Conservation (phyloP, 2,113 vertebrate genomes). For the Tapirus terrestris region DNA sequence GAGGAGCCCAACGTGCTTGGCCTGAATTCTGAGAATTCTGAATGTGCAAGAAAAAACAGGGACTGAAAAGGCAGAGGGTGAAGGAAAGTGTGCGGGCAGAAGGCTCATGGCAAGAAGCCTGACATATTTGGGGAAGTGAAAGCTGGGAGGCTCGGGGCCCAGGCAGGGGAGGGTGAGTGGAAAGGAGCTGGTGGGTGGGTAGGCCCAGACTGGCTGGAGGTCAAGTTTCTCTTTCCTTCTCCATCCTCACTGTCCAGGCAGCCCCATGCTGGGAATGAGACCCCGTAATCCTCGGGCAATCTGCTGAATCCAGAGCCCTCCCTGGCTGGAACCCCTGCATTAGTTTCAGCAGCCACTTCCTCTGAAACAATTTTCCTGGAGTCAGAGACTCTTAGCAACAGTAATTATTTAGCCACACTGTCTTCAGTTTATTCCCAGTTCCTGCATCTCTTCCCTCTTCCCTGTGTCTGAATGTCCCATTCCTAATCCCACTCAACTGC, state of each 20-base stretch:
- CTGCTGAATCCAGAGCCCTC: too few relatives aligned
- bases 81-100: not conserved
- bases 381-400: not conserved
- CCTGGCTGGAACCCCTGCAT: rapidly evolving
- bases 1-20: not conserved
- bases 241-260: not conserved
- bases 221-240: not conserved
- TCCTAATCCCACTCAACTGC: rapidly evolving
- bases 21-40: not conserved
- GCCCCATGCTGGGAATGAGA: not conserved
- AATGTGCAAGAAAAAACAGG: not conserved
- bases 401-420: rapidly evolving
- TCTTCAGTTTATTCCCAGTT: not conserved
- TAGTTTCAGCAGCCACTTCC: not conserved
- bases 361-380: rapidly evolving
- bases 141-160: too few relatives aligned
- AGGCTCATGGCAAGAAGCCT: not conserved
- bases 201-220: not conserved
- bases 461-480: not conserved
- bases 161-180: rapidly evolving
- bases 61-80: not conserved
- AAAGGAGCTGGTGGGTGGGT: rapidly evolving
- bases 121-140: not conserved
- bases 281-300: too few relatives aligned
- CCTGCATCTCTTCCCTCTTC: not conserved